Percentiles rank a stretch among this genome's conserved stretches.
phyloP scores from a whole-genome alignment of 2,113 vertebrate genomes.

The Perognathus longimembris region DNA sequence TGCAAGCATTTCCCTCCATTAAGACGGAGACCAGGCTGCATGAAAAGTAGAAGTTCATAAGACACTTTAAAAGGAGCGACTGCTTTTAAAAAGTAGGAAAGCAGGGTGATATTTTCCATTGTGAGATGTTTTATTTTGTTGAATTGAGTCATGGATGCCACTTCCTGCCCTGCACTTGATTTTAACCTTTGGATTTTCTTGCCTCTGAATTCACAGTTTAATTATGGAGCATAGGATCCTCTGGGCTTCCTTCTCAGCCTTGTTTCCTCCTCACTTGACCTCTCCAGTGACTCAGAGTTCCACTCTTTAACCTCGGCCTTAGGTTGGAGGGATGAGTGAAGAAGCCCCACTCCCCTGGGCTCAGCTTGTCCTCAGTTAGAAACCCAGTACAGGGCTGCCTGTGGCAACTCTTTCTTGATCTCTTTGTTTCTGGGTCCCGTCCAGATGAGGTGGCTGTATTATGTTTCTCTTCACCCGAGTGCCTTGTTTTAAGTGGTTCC shows the following conservation, averaged over 20 bases:
- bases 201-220: slow-evolving; percentile 16
- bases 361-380: neutral
- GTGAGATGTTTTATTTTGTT: neutral
- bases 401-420: neutral
- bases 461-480: neutral
- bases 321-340: neutral
- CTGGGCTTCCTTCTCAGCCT: neutral
- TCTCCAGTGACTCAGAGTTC: neutral
- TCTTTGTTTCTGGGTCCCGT: neutral
- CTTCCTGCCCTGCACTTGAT: neutral
- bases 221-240: neutral
- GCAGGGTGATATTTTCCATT: neutral
- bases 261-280: neutral
- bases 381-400: too few species aligned
- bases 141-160: neutral
- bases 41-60: neutral
- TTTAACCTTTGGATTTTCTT: slow-evolving; percentile 25
- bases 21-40: neutral
- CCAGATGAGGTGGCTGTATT: neutral
- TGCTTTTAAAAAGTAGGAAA: neutral
- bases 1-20: neutral
- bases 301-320: neutral
- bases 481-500: neutral
- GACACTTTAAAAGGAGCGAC: neutral
- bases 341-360: neutral